Base-by-base conservation (phyloP, 2,113 vertebrate genomes). In the Chionodraco myersi region DNA sequence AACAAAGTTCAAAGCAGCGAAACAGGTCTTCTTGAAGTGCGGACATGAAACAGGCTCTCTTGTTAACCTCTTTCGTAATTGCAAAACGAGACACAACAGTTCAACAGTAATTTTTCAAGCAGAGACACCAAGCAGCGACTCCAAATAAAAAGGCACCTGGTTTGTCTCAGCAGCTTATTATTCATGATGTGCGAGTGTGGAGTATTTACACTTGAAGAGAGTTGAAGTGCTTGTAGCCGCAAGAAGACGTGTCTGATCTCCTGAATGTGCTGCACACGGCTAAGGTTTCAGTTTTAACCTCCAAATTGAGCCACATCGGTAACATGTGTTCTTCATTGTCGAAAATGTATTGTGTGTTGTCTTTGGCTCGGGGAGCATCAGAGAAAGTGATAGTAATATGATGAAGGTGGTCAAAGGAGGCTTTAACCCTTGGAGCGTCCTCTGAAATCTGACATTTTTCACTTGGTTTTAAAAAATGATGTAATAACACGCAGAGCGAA, bases 251-350 rank as follows among this genome's bases (percentile, higher is more conserved):
- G 80, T 85, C 83, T 88, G 88, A 91, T 93, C 89, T 86, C 78
- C 59, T 54, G 80, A 56, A 85, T 75, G 59, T 23, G 75, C 75
- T 69, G 65, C 70, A 49, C 71, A 21, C 79, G n/a, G 82, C 83
- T 91, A 71, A 14, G 73, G 88, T 93, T 94, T 91, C 86, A 56
- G 47, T 65, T 90, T 90, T 82, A 92, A 89, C 87, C 87, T 74
- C 64, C 77, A 79, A 89, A 85, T 80, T 78, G 73, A 90, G 82
- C 88, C 86, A 86, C 84, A 87, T 80, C 64, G 54, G 77, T 59
- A 86, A 90, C 92, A 94, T 89, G 72, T 92, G 92, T 85, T 92
- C 91, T 87, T 85, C 80, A 93, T 94, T 91, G 82, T 59, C 15
- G 47, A 69, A 88, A 86, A 85, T 79, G 79, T 77, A 85, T 78